Base-by-base conservation (phyloP, 2,797 vertebrate species). In the Anguilla marmorata region DNA sequence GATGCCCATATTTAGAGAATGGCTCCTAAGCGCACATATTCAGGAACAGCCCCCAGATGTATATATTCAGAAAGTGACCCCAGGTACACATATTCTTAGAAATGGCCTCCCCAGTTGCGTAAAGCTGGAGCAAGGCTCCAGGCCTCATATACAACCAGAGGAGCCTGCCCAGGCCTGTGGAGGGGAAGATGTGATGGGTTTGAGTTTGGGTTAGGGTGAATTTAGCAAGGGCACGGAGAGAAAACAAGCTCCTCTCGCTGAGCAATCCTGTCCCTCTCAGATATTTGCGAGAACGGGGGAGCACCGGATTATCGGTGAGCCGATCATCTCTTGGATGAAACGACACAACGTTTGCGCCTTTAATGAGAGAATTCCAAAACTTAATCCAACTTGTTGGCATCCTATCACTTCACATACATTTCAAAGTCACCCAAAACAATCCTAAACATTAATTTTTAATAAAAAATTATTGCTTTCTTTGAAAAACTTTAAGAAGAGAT, bases 221-320 rank as follows among this genome's bases (percentile, higher is more conserved):
- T 21, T 48, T 87, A 80, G 86, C 11, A 66, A 82, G 86, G 27
- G 24, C 3, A 82, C 56, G 84, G 69, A 56, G 27, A n/a, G 72
- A 74, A 48, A 6, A 0, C 48, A 48, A 27, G 83, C 19, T 33
- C 21, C 56, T 76, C 58, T 89, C 27, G 86, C 50, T 50, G 76
- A 21, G 76, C 52, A n/a, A 87, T 86, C 74, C 66, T 19, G 69
- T 85, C 89, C 86, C 80, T 58, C 58, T 86, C 33, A 84, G 66
- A 56, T 87, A 85, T 85, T 69, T 37, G 76, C 1, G n/a, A 19
- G 50, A 74, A 85, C 7, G n/a, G 48, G 41, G 45, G 33, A 58
- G 50, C 48, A 21, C 2, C 11, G 85, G 86, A 89, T 89, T 88
- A 86, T 82, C 89, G 86, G 85, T 48, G 60, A 89, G 58, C 83